A percentile compares a stretch with the other conserved stretches of the same genome.
Evolutionary conservation across 2,888 invertebrate genomes (phyloP).

Genomic region (Sylvicola cinctus): DNA sequence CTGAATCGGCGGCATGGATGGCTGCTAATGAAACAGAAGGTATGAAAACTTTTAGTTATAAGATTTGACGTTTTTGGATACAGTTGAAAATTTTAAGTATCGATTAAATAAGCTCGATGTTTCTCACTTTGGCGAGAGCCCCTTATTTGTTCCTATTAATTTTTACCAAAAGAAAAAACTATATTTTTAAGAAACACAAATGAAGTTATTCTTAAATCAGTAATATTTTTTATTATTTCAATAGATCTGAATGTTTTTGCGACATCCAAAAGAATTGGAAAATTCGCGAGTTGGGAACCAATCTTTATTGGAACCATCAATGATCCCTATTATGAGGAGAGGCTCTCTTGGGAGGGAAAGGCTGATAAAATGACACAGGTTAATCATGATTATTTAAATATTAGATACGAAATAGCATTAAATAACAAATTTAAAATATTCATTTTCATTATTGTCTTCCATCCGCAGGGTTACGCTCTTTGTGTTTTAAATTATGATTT

Average conservation of each 20-base stretch:
- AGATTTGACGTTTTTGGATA: too few relatives aligned
- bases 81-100: too few relatives aligned
- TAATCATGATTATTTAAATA: slow-evolving; percentile 8
- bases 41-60: slow-evolving; percentile 7
- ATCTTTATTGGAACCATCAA: slow-evolving; percentile 75
- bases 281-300: slow-evolving; percentile 67
- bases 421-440: not conserved
- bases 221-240: too few relatives aligned
- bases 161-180: too few relatives aligned
- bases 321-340: slow-evolving; percentile 75
- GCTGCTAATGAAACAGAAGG: slow-evolving; percentile 5
- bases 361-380: slow-evolving; percentile 84
- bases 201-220: too few relatives aligned
- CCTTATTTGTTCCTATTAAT: too few relatives aligned
- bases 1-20: slow-evolving; percentile 9
- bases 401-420: too few relatives aligned
- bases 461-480: slow-evolving; percentile 69
- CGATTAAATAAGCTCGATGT: too few relatives aligned
- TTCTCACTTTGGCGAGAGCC: too few relatives aligned
- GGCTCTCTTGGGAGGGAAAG: slow-evolving; percentile 82
- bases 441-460: not conserved
- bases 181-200: too few relatives aligned
- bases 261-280: slow-evolving; percentile 47
- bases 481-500: slow-evolving; percentile 79
- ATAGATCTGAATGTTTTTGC: slow-evolving; percentile 44